Percentiles rank a stretch among this genome's conserved stretches.
phyloP scores from a whole-genome alignment of 2,113 vertebrate species.

The Tragelaphus imberbis region DNA sequence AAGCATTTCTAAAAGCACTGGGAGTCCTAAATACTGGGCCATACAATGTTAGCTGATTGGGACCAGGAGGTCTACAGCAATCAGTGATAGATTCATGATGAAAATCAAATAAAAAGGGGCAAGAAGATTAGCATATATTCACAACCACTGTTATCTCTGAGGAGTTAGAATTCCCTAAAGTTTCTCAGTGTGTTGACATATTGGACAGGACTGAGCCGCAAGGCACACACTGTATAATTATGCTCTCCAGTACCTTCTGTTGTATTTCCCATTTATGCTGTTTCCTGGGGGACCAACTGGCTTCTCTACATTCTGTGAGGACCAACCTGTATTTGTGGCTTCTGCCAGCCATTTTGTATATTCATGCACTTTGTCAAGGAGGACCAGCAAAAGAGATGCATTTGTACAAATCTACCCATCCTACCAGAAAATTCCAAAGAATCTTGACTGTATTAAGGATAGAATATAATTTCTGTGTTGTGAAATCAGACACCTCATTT shows the following conservation, averaged over 20 bases:
- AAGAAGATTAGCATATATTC: background rate
- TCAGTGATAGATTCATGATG: background rate
- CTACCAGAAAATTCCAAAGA: background rate
- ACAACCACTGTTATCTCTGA: background rate
- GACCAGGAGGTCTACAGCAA: background rate
- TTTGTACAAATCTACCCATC: background rate
- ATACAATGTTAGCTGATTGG: background rate
- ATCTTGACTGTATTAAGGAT: background rate
- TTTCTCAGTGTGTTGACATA: background rate
- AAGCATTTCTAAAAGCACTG: background rate
- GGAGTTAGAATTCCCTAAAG: background rate
- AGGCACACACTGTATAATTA: background rate
- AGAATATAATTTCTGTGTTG: background rate
- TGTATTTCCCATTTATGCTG: background rate
- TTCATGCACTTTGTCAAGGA: background rate
- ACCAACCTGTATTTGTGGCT: background rate
- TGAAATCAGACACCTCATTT: background rate
- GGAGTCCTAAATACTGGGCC: background rate
- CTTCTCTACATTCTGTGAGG: background rate
- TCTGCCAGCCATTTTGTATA: background rate
- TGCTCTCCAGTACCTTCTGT: background rate
- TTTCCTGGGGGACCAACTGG: background rate
- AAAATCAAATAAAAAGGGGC: background rate
- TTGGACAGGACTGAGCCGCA: background rate
- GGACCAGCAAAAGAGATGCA: background rate